These are phyloP conservation scores for Clarias magur DNA, from an alignment of 2,113 vertebrate species.

Conservation along the genomic window DNA sequence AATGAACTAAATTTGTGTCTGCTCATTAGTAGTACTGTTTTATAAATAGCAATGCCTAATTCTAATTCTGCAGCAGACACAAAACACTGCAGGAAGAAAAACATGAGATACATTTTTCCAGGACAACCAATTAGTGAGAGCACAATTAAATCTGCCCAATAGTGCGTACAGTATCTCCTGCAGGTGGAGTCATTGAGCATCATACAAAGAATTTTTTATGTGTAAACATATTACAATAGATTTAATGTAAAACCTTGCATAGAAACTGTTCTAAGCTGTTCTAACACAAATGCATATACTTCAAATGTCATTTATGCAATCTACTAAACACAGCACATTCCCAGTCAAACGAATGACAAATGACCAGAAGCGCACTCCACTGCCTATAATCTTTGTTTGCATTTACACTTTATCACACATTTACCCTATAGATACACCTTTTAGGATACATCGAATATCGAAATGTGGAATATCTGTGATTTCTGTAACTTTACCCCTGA, in stretches of 20 bases:
- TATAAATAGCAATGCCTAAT: neutral
- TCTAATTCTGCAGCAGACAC: neutral
- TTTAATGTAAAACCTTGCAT: neutral
- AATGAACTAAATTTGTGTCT: neutral
- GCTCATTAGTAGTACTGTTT: conserved; percentile 18
- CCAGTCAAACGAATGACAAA: conserved; percentile 19
- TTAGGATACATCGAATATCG: neutral
- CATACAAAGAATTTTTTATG: neutral
- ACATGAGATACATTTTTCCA: neutral
- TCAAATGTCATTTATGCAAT: neutral
- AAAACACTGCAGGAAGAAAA: neutral
- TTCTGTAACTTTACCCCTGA: too few species aligned
- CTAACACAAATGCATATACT: neutral
- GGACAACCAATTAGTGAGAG: neutral
- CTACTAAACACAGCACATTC: neutral
- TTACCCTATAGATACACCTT: neutral
- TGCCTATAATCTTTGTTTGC: neutral
- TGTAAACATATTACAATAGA: neutral
- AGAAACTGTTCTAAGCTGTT: neutral
- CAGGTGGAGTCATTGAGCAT: neutral
- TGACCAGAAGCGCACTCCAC: neutral
- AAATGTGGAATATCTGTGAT: too few species aligned
- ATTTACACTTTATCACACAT: neutral
- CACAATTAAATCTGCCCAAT: neutral
- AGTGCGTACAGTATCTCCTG: neutral